phyloP scores from a whole-genome alignment of 2,797 vertebrate genomes.

The Hydrolagus colliei region DNA sequence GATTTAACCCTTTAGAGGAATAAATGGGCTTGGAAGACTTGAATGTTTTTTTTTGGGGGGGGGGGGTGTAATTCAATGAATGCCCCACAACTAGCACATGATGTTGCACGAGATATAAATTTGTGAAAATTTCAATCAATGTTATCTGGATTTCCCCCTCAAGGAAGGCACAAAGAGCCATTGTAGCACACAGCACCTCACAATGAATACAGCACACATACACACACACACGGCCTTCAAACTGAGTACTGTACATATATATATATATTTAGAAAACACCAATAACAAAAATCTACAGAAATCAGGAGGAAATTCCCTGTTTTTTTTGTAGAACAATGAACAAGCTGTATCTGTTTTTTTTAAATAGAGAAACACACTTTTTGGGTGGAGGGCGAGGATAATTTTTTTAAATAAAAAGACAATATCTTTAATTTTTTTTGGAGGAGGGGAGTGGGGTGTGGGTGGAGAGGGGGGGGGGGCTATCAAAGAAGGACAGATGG shows the following conservation, averaged over 20 bases:
- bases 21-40: not conserved
- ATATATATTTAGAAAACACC: not conserved
- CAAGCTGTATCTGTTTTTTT: not conserved
- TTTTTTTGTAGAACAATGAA: not conserved
- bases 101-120: not conserved
- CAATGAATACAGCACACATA: not conserved
- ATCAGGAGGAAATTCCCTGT: not conserved
- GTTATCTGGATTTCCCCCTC: not conserved
- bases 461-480: no score
- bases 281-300: not conserved
- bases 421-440: no score
- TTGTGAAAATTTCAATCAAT: slow-evolving; percentile 8
- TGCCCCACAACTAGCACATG: not conserved
- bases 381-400: no score
- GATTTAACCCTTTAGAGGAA: not conserved
- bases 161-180: slow-evolving; percentile 23
- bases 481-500: no score
- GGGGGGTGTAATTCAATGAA: not conserved
- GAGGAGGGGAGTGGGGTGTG: no score
- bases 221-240: not conserved
- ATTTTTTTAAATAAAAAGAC: no score
- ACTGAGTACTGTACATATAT: not conserved
- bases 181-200: not conserved
- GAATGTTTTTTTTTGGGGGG: not conserved
- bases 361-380: not conserved